Base-by-base conservation (phyloP, 2,113 vertebrate genomes). In the Coreoperca whiteheadi region DNA sequence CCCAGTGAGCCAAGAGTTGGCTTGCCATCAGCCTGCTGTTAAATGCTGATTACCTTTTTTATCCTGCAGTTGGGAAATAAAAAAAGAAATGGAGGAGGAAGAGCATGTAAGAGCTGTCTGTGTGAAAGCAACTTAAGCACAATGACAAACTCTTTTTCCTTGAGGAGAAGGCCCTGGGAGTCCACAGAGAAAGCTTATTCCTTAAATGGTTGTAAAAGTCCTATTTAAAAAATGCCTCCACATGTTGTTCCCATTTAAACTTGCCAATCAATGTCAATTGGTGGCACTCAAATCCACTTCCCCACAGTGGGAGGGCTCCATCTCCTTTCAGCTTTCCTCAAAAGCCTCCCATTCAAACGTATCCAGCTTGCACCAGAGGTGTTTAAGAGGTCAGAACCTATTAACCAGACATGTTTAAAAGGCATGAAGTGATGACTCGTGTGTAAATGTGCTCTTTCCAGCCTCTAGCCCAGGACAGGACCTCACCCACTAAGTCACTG, bases 401-500 rank as follows among this genome's bases (percentile, higher is more conserved):
- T 87, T 79, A 64, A 60, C n/a, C 56, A 61, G 51, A 67, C 57
- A 32, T 20, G 18, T 12, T 30, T 41, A n/a, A 72, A 73, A 50
- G n/a, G 14, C 66, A n/a, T 67, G 8, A 66, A 28, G 34, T 32
- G 28, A 70, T 60, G 41, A 67, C 32, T 71, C 11, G n/a, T 51
- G 32, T 68, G 5, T 77, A 32, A 60, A 34, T 83, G 74, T 86
- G 71, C 68, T 70, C 43, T 84, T 77, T 90, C 15, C 92, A 99
- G 97, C 88, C 94, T 3, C 89, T 88, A 0, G 83, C 94, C 0
- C 89, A 94, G 0, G 96, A 92, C 32, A 94, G 67, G 68, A 94
- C 94, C 81, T 99, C 98, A 0, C 98, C 97, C 0, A 93, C 94
- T 0, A 98, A 95, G 94, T 94, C 72, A 0, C 18, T 94, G 10